phyloP scores from a whole-genome alignment of 2,888 invertebrate species.

The Heteromurus nitidus region DNA sequence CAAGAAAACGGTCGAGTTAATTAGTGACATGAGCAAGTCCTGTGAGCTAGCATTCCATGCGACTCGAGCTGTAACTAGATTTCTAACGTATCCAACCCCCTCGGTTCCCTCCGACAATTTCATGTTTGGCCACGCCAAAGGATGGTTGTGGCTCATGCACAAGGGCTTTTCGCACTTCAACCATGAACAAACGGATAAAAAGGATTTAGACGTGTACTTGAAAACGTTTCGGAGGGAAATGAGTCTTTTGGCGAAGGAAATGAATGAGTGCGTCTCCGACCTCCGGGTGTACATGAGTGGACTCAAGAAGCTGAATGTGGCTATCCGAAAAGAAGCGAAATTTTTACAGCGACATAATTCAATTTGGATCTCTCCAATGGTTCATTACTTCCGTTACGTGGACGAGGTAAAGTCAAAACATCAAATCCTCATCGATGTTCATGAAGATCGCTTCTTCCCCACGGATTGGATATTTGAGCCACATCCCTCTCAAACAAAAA shows the following conservation, averaged over 20 bases:
- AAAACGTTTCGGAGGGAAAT: constrained; percentile 39
- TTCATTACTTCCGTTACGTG: constrained; percentile 18
- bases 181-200: constrained; percentile 10
- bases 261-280: constrained; percentile 6
- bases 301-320: constrained; percentile 44
- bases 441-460: constrained; percentile 52
- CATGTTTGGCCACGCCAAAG: constrained; percentile 60
- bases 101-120: constrained; percentile 65
- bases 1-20: constrained; percentile 59
- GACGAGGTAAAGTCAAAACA: constrained; percentile 39
- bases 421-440: constrained; percentile 30
- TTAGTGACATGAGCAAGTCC: constrained; percentile 62
- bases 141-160: constrained; percentile 67
- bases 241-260: constrained; percentile 40
- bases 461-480: constrained; percentile 66
- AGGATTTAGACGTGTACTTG: constrained; percentile 5
- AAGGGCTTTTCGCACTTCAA: constrained; percentile 54
- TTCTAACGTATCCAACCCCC: constrained; percentile 64
- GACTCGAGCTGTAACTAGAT: constrained; percentile 47
- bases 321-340: constrained; percentile 53
- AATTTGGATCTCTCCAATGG: constrained; percentile 47
- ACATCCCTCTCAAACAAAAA: constrained; percentile 38
- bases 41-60: constrained; percentile 61
- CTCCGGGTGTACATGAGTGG: constrained; percentile 31
- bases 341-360: constrained; percentile 35